Conservation (phyloP, 2,888 invertebrate genomes). For the Coenonympha arcania region DNA sequence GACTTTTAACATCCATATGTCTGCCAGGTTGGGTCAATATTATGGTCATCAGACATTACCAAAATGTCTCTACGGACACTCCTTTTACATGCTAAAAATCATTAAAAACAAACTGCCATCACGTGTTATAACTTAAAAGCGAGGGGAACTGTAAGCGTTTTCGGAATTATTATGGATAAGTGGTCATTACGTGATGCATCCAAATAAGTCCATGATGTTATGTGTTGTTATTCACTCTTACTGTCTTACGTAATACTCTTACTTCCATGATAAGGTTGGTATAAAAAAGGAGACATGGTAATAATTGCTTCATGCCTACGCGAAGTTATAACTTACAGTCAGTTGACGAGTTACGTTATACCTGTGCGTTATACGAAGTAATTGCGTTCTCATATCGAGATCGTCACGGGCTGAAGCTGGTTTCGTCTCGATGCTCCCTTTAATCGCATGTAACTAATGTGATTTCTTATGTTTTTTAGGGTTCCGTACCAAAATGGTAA, state of each 20-base stretch:
- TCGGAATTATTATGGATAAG: no score
- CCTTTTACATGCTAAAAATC: no score
- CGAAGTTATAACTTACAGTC: neutral
- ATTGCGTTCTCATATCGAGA: conserved; percentile 52
- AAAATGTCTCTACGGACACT: no score
- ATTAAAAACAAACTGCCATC: no score
- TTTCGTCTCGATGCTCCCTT: conserved; percentile 50
- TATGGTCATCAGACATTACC: no score
- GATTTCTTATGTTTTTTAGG: no score
- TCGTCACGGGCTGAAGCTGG: conserved; percentile 39
- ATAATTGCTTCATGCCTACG: neutral
- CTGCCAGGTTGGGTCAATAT: no score
- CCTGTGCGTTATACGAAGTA: conserved; percentile 28
- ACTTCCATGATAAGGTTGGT: neutral
- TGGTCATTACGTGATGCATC: neutral
- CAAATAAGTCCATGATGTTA: neutral
- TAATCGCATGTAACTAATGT: conserved; percentile 33
- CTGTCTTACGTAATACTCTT: neutral
- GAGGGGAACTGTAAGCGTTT: no score
- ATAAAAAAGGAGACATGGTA: neutral
- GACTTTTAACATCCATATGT: no score
- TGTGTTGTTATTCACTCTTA: neutral
- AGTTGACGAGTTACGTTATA: conserved; percentile 7
- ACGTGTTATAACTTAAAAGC: no score
- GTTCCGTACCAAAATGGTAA: no score